These are phyloP conservation scores for Nemotelus pantherinus DNA, from an alignment of 2,888 invertebrate species.

Conservation along the genomic window DNA sequence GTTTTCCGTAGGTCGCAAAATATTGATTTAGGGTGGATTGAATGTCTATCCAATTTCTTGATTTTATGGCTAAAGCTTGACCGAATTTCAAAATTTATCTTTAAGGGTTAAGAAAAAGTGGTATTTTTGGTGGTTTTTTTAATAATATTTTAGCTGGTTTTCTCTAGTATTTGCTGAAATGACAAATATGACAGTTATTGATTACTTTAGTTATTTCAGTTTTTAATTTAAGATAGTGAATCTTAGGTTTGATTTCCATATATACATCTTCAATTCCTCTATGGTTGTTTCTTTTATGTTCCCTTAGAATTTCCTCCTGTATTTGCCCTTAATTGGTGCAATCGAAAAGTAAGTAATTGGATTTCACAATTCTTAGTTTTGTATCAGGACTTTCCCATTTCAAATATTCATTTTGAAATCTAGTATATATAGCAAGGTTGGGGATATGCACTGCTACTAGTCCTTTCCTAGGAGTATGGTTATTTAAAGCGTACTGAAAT, in stretches of 20 bases:
- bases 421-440: no score
- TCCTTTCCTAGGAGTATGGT: no score
- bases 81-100: conserved; percentile 51
- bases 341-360: no score
- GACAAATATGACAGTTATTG: conserved; percentile 29
- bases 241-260: no score
- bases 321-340: no score
- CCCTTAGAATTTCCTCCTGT: no score
- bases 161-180: conserved; percentile 29
- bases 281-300: no score
- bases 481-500: no score
- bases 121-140: conserved; percentile 13
- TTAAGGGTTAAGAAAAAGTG: conserved; percentile 47
- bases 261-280: not conserved
- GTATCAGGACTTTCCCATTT: no score
- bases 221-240: conserved; percentile 19
- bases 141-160: conserved; percentile 38
- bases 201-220: conserved; percentile 20
- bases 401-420: no score
- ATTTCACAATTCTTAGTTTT: no score
- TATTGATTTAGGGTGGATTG: conserved; percentile 33
- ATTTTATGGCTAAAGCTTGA: conserved; percentile 33
- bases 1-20: conserved; percentile 28
- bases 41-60: conserved; percentile 46
- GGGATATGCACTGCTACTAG: no score